Evolutionary conservation across 2,888 invertebrate species (phyloP).

Genomic region (Muscina levida): DNA sequence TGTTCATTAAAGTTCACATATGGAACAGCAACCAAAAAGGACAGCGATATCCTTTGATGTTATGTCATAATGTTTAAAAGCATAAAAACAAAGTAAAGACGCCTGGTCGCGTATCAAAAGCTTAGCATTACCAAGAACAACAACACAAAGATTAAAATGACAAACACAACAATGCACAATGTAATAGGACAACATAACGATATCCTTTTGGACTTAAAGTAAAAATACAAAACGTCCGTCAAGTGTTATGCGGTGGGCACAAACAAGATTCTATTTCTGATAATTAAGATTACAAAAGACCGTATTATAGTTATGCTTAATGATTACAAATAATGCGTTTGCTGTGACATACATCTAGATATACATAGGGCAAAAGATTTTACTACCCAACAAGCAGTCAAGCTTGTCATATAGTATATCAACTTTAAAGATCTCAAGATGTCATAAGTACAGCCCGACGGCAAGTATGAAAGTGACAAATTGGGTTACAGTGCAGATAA

Average conservation of each 20-base stretch:
- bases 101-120: neutral
- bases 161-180: neutral
- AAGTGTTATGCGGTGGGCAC: slow-evolving; percentile 20
- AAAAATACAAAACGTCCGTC: neutral
- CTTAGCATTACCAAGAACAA: too few species aligned
- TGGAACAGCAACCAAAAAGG: too few species aligned
- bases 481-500: neutral
- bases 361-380: too few species aligned
- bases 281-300: slow-evolving; percentile 5
- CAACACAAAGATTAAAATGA: neutral
- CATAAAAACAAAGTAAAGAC: neutral
- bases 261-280: neutral
- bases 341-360: slow-evolving; percentile 23
- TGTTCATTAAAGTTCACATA: too few species aligned
- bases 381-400: too few species aligned
- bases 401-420: neutral
- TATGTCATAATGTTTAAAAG: neutral
- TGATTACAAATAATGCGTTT: slow-evolving; percentile 18
- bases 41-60: neutral
- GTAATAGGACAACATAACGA: too few species aligned
- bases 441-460: slow-evolving; percentile 19
- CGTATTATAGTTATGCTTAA: neutral
- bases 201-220: neutral
- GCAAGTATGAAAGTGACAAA: neutral
- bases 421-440: slow-evolving; percentile 1